Base-by-base conservation (phyloP, 2,113 vertebrate species). In the Phaethon lepturus region DNA sequence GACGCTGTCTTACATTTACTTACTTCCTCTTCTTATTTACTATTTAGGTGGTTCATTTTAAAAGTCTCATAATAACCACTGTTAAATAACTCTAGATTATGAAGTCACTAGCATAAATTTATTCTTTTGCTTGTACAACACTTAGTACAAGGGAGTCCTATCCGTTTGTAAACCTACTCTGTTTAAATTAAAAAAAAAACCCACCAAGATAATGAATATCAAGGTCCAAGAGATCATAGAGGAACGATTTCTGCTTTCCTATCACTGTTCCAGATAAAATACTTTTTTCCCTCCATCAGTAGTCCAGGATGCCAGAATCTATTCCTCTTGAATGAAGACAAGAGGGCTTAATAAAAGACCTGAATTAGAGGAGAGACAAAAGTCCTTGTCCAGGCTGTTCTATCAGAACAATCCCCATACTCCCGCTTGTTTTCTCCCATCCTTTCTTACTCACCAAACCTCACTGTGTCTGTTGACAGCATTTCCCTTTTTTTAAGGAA, bases 251-350 rank as follows among this genome's bases (percentile, higher is more conserved):
- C 9, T 81, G 13, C 9, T 88, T 80, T 75, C 11, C 17, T 33
- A 7, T 33, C 10, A 11, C 11, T 26, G 8, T 66, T 75, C 71
- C 47, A 52, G 13, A 6, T 26, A n/a, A 79, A n/a, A 14, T 45
- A 13, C 6, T 24, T 59, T 42, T 75, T 69, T 69, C 14, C 8
- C 6, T 66, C 29, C 17, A 20, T 58, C 31, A 40, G 44, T 14
- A 60, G 4, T 15, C 29, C 25, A 67, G 24, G 26, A n/a, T 40
- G 11, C 33, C 40, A 16, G 17, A 19, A 10, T 31, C 9, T 64
- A 3, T 28, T 79, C 26, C 28, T 74, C 29, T 20, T 4, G 2
- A 81, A 56, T 0, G 0, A 69, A 74, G 13, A 29, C 11, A 44
- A 31, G 17, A 28, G 28, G n/a, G 4, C 6, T 86, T 79, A 71